These are phyloP conservation scores for Synergus umbraculus DNA, from an alignment of 2,888 invertebrate species.

Conservation along the genomic window DNA sequence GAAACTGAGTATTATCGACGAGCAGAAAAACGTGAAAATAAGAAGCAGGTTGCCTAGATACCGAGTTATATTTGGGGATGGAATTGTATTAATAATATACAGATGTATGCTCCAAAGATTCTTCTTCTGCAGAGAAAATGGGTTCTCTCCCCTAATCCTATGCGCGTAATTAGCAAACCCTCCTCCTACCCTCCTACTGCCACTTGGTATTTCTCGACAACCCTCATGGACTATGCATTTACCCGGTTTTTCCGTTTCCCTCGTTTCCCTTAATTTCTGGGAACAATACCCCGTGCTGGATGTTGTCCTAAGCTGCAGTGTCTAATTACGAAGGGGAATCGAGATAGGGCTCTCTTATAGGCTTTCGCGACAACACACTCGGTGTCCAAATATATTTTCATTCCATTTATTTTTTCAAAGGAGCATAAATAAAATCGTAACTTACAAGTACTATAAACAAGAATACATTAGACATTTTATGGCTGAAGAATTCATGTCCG, in stretches of 20 bases:
- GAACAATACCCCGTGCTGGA: constrained; percentile 69
- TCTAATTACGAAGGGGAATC: constrained; percentile 72
- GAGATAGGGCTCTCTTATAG: constrained; percentile 40
- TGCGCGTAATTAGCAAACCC: constrained; percentile 72
- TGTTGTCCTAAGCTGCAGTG: constrained; percentile 73
- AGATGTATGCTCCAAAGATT: constrained; percentile 44
- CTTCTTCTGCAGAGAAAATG: constrained; percentile 62
- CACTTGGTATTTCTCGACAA: constrained; percentile 50
- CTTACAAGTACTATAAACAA: no score
- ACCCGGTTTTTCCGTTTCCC: constrained; percentile 64
- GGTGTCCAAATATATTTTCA: constrained; percentile 43
- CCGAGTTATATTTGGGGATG: constrained; percentile 44
- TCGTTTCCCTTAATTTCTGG: constrained; percentile 74
- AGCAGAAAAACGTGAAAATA: constrained; percentile 24
- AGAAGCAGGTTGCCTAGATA: constrained; percentile 49
- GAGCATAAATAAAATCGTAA: neutral
- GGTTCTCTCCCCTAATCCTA: constrained; percentile 63
- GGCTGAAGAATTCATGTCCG: no score
- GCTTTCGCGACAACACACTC: constrained; percentile 44
- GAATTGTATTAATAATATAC: constrained; percentile 64
- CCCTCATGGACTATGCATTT: constrained; percentile 61
- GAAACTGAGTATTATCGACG: neutral
- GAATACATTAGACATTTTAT: no score
- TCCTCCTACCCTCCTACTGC: constrained; percentile 57
- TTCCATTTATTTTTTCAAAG: constrained; percentile 31